Conservation (phyloP, 2,113 vertebrate species). For the Sapajus apella region DNA sequence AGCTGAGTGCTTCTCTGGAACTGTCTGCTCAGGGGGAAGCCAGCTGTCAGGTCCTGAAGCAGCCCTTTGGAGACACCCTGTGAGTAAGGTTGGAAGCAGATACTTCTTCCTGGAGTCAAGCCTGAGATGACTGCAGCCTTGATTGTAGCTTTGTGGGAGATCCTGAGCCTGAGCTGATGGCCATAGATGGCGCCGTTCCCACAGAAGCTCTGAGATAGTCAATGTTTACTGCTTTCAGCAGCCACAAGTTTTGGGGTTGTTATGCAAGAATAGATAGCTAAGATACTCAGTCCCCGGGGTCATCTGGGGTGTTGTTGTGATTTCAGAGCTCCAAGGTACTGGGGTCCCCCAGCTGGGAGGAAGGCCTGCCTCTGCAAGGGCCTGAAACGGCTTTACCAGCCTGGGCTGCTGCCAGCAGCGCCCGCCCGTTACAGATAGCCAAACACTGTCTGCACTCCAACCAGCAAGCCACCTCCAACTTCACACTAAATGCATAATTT, state of each 20-base stretch:
- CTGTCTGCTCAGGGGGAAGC: not conserved
- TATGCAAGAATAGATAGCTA: not conserved
- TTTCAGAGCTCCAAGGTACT: not conserved
- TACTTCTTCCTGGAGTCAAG: not conserved
- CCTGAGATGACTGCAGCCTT: not conserved
- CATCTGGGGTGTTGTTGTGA: not conserved
- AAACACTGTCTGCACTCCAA: constrained; percentile 65
- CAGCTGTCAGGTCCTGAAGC: not conserved
- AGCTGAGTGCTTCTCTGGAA: not conserved
- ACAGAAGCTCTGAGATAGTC: not conserved
- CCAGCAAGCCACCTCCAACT: constrained; percentile 73
- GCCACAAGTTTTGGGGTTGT: not conserved
- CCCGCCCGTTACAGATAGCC: constrained; percentile 57
- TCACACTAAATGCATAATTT: constrained; percentile 83
- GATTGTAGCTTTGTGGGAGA: not conserved
- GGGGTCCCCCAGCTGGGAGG: too few relatives aligned
- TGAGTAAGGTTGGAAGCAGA: not conserved
- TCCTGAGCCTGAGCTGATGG: not conserved
- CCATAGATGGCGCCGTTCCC: not conserved
- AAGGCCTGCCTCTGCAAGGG: not conserved
- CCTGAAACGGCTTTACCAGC: not conserved
- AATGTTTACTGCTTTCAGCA: not conserved
- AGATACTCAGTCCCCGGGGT: not conserved
- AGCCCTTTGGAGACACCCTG: not conserved
- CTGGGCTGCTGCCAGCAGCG: not conserved